phyloP scores from a whole-genome alignment of 1,140 invertebrate species.

The Bombyx mori region DNA sequence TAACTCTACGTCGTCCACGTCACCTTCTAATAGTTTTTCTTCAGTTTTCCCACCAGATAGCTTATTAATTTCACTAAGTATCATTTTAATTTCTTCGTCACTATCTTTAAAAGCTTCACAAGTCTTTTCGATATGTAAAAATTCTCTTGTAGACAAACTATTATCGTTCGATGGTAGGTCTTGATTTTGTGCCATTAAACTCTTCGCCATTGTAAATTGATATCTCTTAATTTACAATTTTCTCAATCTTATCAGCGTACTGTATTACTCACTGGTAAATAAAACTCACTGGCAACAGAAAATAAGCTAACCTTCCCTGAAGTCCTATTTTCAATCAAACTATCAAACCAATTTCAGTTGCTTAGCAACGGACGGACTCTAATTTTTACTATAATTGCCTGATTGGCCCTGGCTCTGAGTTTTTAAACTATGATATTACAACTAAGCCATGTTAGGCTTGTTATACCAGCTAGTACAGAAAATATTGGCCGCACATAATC shows the following conservation, averaged over 20 bases:
- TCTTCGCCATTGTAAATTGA: constrained; percentile 19
- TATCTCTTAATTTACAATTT: no score
- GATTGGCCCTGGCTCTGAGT: background rate
- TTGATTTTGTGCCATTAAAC: constrained; percentile 9
- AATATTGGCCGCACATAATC: no score
- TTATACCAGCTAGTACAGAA: no score
- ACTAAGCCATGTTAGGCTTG: no score
- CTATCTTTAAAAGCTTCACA: constrained; percentile 53
- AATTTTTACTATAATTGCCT: background rate
- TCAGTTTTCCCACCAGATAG: constrained; percentile 36
- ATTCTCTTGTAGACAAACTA: constrained; percentile 53
- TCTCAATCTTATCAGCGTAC: no score
- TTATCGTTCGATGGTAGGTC: constrained; percentile 43
- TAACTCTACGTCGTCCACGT: constrained; percentile 55
- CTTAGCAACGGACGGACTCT: constrained; percentile 2
- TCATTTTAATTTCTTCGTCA: constrained; percentile 61
- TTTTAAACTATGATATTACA: no score
- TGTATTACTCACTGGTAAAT: no score
- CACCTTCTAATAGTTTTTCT: constrained; percentile 34
- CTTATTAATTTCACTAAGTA: constrained; percentile 59
- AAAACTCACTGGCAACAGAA: no score
- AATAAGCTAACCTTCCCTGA: no score
- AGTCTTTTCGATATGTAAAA: constrained; percentile 52
- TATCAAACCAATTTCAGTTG: constrained; percentile 2
- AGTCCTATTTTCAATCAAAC: constrained; percentile 3